Evolutionary conservation across 2,888 invertebrate genomes (phyloP).

Genomic region (Endotricha flammealis): DNA sequence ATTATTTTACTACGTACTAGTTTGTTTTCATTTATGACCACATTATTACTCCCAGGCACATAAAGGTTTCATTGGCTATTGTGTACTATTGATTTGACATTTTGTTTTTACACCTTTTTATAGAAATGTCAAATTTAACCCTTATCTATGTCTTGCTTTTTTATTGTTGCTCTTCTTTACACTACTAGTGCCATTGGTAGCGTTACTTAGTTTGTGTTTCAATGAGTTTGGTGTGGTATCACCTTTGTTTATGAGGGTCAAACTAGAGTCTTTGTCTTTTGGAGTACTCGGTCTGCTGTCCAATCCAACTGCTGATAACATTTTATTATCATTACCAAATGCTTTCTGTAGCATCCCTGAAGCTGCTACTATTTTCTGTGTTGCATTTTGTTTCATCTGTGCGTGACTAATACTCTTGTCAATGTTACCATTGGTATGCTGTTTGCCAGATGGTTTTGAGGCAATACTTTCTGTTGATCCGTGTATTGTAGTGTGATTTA

Average conservation of each 20-base stretch:
- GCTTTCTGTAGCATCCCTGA: conserved; percentile 64
- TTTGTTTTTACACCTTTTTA: not conserved
- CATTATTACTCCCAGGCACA: not conserved
- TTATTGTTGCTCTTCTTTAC: conserved; percentile 88
- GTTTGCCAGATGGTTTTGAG: conserved; percentile 71
- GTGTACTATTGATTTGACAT: not conserved
- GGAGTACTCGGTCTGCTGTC: conserved; percentile 71
- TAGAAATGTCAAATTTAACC: conserved; percentile 9
- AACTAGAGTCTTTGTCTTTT: conserved; percentile 62
- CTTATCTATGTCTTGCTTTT: conserved; percentile 89
- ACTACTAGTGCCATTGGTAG: conserved; percentile 65
- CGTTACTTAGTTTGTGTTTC: conserved; percentile 74
- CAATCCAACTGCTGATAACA: conserved; percentile 56
- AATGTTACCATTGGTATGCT: conserved; percentile 65
- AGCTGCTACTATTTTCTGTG: conserved; percentile 60
- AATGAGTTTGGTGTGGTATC: conserved; percentile 59
- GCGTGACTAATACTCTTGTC: conserved; percentile 59
- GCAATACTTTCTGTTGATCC: conserved; percentile 71
- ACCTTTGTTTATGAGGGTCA: conserved; percentile 50
- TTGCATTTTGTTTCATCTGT: conserved; percentile 57
- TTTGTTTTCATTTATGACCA: not conserved
- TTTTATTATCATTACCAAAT: conserved; percentile 60
- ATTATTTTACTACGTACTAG: not conserved
- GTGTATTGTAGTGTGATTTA: conserved; percentile 71
- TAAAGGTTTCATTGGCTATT: not conserved